Evolutionary conservation across 2,888 invertebrate species (phyloP).

Genomic region (Ramazzottius varieornatus): DNA sequence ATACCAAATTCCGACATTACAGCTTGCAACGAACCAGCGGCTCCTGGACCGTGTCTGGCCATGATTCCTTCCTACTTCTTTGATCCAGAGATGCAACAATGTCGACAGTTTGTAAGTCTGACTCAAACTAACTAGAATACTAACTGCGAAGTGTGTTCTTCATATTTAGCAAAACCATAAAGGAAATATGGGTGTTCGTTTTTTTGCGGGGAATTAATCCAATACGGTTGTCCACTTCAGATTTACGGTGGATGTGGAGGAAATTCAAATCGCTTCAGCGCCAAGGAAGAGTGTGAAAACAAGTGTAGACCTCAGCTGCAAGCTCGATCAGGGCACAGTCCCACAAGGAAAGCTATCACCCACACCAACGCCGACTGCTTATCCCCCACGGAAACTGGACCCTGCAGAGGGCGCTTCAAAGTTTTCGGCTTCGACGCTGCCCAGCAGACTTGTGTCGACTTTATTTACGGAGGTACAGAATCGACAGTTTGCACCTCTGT

Average conservation of each 20-base stretch:
- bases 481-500: too few relatives aligned
- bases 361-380: too few relatives aligned
- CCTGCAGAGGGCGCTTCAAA: background rate
- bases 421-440: background rate
- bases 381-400: background rate
- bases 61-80: constrained; percentile 3
- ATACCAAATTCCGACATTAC: too few relatives aligned
- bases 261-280: background rate
- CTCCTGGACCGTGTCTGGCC: background rate
- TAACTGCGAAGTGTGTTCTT: too few relatives aligned
- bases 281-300: background rate
- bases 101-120: background rate
- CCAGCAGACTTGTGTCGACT: background rate
- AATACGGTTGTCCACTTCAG: too few relatives aligned
- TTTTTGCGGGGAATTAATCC: too few relatives aligned
- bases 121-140: background rate
- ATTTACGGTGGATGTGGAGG: background rate
- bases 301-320: background rate
- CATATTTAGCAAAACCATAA: too few relatives aligned
- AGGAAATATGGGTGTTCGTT: too few relatives aligned
- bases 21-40: background rate
- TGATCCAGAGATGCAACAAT: background rate
- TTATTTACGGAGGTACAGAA: background rate
- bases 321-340: too few relatives aligned
- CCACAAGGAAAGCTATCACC: too few relatives aligned